Conservation (phyloP, 2,888 invertebrate species). For the Dascillus cervinus region DNA sequence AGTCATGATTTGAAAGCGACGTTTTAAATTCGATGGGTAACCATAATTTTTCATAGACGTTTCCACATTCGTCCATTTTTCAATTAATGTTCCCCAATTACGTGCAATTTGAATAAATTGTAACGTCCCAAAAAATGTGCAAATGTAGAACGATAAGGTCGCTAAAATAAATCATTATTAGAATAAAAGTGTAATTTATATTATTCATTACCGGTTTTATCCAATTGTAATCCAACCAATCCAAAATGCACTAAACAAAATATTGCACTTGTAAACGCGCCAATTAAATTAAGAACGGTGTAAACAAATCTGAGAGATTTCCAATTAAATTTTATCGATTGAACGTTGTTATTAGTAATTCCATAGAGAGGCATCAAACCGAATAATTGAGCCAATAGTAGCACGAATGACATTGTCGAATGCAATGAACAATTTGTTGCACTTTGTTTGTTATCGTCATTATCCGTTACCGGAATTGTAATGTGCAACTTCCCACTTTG, state of each 20-base stretch:
- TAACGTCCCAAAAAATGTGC: constrained; percentile 30
- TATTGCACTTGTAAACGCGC: constrained; percentile 21
- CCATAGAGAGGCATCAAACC: constrained; percentile 12
- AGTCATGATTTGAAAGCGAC: constrained; percentile 12
- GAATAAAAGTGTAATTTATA: not conserved
- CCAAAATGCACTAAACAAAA: constrained; percentile 29
- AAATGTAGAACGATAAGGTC: constrained; percentile 29
- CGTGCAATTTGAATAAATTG: constrained; percentile 45
- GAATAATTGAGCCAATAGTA: constrained; percentile 9
- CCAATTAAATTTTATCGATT: constrained; percentile 9
- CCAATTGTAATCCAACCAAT: constrained; percentile 26
- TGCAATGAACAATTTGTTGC: no score
- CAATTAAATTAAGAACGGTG: constrained; percentile 17
- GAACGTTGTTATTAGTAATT: constrained; percentile 4
- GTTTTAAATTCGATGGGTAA: constrained; percentile 11
- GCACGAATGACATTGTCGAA: constrained; percentile 26
- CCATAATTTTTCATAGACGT: constrained; percentile 17
- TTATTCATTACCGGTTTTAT: constrained; percentile 27
- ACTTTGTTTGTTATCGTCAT: no score
- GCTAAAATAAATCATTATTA: constrained; percentile 21
- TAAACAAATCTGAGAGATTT: constrained; percentile 10
- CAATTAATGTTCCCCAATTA: constrained; percentile 41
- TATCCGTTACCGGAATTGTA: no score
- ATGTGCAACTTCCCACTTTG: no score
- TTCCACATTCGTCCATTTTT: constrained; percentile 20